These are phyloP conservation scores for Halcyon malimbica DNA, from an alignment of 2,113 vertebrate genomes.

Conservation along the genomic window DNA sequence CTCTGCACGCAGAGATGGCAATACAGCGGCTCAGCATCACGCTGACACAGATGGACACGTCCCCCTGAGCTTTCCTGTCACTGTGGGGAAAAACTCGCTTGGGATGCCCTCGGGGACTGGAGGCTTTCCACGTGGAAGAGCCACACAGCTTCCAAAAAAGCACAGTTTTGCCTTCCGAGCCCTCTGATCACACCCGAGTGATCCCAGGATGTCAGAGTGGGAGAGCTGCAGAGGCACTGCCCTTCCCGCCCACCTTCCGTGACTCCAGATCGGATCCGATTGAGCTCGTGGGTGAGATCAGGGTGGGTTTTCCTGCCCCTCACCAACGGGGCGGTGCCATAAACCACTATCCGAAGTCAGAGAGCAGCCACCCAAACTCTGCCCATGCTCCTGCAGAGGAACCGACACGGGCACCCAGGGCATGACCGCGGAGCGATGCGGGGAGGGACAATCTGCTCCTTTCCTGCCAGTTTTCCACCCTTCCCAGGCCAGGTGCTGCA, in stretches of 20 bases:
- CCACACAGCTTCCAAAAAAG: rapidly evolving
- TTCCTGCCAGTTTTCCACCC: not conserved
- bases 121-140: not conserved
- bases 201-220: rapidly evolving
- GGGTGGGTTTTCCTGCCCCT: rapidly evolving
- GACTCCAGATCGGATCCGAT: rapidly evolving
- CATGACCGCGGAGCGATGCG: rapidly evolving
- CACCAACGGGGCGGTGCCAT: rapidly evolving
- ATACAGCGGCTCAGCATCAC: rapidly evolving
- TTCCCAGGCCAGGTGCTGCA: not conserved
- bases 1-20: rapidly evolving
- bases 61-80: not conserved
- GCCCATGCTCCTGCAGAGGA: not conserved
- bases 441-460: not conserved
- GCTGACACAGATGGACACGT: rapidly evolving
- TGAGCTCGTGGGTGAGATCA: rapidly evolving
- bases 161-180: not conserved
- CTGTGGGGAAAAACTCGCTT: not conserved
- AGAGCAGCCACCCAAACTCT: rapidly evolving
- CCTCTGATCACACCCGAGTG: not conserved
- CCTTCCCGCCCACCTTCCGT: rapidly evolving
- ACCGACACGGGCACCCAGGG: rapidly evolving
- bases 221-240: not conserved
- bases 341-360: rapidly evolving
- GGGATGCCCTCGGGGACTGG: not conserved